Evolutionary conservation across 2,113 vertebrate genomes (phyloP).

Genomic region (Tupaia chinensis): DNA sequence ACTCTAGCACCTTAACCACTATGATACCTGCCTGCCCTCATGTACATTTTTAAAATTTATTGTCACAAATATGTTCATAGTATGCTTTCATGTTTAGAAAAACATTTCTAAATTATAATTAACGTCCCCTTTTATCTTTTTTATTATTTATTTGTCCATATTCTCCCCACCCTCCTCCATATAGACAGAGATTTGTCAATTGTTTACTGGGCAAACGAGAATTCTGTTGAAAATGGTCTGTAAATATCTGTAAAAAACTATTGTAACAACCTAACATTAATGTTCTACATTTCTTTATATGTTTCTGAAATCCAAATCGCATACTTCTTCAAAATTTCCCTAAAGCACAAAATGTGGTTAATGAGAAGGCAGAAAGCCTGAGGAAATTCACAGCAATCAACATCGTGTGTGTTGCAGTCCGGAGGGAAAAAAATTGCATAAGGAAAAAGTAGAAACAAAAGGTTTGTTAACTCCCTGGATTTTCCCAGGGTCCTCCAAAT

Average conservation of each 20-base stretch:
- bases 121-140: background rate
- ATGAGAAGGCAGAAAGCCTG: background rate
- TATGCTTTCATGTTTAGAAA: background rate
- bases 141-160: background rate
- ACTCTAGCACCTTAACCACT: too few species aligned
- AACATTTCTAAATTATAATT: background rate
- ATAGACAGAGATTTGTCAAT: too few species aligned
- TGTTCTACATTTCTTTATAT: background rate
- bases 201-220: background rate
- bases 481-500: background rate
- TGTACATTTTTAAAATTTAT: background rate
- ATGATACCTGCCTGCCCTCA: too few species aligned
- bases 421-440: background rate
- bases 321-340: background rate
- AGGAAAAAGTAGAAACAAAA: background rate
- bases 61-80: background rate
- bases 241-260: background rate
- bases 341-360: background rate
- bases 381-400: background rate
- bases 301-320: background rate
- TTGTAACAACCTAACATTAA: background rate
- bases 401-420: background rate
- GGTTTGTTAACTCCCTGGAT: background rate
- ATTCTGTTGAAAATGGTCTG: background rate
- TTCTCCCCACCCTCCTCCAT: too few species aligned